Evolutionary conservation across 2,113 vertebrate species (phyloP), one percentile per base, ranked within the genome.

Genomic region (Saccopteryx leptura): DNA sequence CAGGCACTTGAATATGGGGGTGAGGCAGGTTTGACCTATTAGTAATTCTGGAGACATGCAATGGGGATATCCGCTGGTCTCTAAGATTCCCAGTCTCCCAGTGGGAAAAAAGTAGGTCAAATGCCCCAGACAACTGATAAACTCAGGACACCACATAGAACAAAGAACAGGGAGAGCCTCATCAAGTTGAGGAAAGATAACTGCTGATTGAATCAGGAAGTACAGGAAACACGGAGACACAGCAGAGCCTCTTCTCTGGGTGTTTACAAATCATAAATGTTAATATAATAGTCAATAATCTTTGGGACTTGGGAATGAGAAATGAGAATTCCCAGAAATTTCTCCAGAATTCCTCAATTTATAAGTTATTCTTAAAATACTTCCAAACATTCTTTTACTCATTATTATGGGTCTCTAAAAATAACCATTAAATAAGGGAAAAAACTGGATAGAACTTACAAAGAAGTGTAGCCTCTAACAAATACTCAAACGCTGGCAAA

Each of bases 401-500:
- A 21, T 65, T 60, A 87, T 63, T 69, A 93, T n/a, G 8, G 72
- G 48, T 66, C 74, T 56, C 8, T n/a, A 74, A 63, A 90, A 90
- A 78, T 39, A 58, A 78, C 10, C 66, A 23, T 69, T 74, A 61
- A 58, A 5, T 90, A 93, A 84, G 24, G 76, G 39, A 91, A 87
- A 54, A 74, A 69, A 26, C 18, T 81, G 31, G 48, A 31, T 52
- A 50, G 61, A 88, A 74, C 66, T 96, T 95, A 78, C 85, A 85
- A 96, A 92, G 15, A 92, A 65, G 6, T 83, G 13, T 60, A 72
- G 63, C 23, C 74, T 79, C 9, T 26, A 83, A 46, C 31, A 94
- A 91, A 95, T 56, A 91, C 19, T 89, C 93, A 76, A 86, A 83
- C 79, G 48, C 72, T 65, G 10, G 50, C 72, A 90, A 84, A 96